Base-by-base conservation (phyloP, 2,113 vertebrate species). In the Paradisaea rubra region DNA sequence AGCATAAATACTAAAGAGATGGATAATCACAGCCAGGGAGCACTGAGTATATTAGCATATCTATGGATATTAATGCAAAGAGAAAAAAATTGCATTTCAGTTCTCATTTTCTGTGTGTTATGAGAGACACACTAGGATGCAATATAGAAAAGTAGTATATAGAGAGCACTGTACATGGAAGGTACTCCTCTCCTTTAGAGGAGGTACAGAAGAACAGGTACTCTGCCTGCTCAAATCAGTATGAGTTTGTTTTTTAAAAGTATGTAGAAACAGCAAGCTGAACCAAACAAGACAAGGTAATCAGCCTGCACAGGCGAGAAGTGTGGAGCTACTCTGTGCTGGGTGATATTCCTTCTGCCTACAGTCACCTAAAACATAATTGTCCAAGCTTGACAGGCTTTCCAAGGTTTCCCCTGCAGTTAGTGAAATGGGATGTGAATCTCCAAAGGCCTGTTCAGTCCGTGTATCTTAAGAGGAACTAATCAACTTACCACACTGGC, bases 251-350 rank as follows among this genome's bases (percentile, higher is more conserved):
- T 42, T 80, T 64, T 42, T 37, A 35, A n/a, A 41, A 7, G 30
- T 12, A 12, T 5, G 4, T 53, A 17, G 45, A 74, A 79, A 65
- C 8, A 66, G 20, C 33, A 35, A 42, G 33, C 7, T 41, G 33
- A 80, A 71, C 20, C 1, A 1, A 71, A 63, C 5, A 53, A 49
- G 8, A 17, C 7, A 21, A 19, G 3, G 25, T 47, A 56, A 65
- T 61, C 33, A 15, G 59, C 6, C 44, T 56, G 4, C 11, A 15
- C 0, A 1, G 5, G 3, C 1, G 2, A 72, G 33, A 82, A 4
- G 7, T 74, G 15, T 41, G 60, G n/a, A 93, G 16, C 3, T 41
- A 0, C 17, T 77, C 23, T 35, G 3, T 41, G 30, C 35, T 56
- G 27, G 10, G 24, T 23, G 19, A 33, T 41, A 27, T 35, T 60